These are phyloP conservation scores for Poeciliopsis infans DNA, from an alignment of 2,797 vertebrate species.

Conservation along the genomic window DNA sequence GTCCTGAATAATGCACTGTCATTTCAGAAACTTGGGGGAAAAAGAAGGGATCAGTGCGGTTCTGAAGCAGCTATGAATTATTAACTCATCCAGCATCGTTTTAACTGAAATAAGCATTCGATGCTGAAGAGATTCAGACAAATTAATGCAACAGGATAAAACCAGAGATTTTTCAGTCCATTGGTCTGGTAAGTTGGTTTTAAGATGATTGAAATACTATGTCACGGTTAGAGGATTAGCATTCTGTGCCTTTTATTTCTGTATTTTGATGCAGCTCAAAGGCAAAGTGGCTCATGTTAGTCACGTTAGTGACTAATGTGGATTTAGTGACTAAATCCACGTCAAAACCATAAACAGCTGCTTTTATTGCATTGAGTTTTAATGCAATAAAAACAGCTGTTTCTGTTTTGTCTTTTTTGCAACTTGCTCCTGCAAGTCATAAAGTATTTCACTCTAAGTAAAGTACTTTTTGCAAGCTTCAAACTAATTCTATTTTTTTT, in stretches of 20 bases:
- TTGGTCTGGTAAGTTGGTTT: constrained; percentile 23
- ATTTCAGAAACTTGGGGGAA: constrained; percentile 52
- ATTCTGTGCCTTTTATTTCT: neutral
- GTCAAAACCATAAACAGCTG: too few species aligned
- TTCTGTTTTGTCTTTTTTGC: neutral
- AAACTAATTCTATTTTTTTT: neutral
- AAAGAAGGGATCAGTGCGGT: constrained; percentile 44
- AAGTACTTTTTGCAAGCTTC: neutral
- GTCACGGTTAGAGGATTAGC: neutral
- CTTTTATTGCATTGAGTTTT: neutral
- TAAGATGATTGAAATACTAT: neutral
- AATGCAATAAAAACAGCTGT: neutral
- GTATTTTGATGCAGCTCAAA: neutral
- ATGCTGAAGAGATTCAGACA: neutral
- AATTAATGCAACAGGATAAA: constrained; percentile 8
- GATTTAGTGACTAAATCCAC: too few species aligned
- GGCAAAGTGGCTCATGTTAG: neutral
- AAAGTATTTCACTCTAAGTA: neutral
- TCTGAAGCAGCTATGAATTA: constrained; percentile 26
- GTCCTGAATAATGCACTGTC: constrained; percentile 22
- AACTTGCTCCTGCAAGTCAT: too few species aligned
- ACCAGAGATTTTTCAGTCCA: neutral
- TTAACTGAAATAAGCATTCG: neutral
- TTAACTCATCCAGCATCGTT: neutral
- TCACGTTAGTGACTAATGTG: too few species aligned